A percentile compares a stretch with the other conserved stretches of the same genome.
Evolutionary conservation across 2,888 invertebrate species (phyloP).

Genomic region (Malachius bipustulatus): DNA sequence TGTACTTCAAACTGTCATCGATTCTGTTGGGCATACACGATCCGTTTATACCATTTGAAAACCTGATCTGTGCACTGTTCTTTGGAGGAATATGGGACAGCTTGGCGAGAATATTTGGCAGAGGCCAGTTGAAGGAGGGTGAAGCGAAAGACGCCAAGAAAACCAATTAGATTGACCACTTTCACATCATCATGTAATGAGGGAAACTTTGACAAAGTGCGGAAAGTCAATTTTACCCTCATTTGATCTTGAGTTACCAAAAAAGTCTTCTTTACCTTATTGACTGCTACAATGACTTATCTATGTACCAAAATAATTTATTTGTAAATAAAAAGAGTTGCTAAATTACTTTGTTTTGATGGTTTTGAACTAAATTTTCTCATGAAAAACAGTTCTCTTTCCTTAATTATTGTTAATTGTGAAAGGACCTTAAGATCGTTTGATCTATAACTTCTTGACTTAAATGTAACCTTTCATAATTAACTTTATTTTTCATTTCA

Average conservation of each 20-base stretch:
- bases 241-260: constrained; percentile 13
- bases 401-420: too few relatives aligned
- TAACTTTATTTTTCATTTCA: too few relatives aligned
- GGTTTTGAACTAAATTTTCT: too few relatives aligned
- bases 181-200: constrained; percentile 10
- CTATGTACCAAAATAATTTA: too few relatives aligned
- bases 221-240: constrained; percentile 25
- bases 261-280: too few relatives aligned
- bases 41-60: constrained; percentile 98
- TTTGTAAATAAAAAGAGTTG: too few relatives aligned
- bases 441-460: too few relatives aligned
- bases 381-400: too few relatives aligned
- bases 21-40: constrained; percentile 95
- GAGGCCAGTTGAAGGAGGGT: constrained; percentile 64
- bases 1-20: constrained; percentile 93
- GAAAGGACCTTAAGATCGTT: too few relatives aligned
- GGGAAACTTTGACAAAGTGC: constrained; percentile 27
- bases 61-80: constrained; percentile 90
- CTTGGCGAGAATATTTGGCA: constrained; percentile 75
- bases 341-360: too few relatives aligned
- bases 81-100: constrained; percentile 99
- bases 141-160: constrained; percentile 74
- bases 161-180: constrained; percentile 48
- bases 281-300: too few relatives aligned
- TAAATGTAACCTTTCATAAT: too few relatives aligned